Conservation (phyloP, 1,140 invertebrate genomes). For the Lanistes nyassanus region DNA sequence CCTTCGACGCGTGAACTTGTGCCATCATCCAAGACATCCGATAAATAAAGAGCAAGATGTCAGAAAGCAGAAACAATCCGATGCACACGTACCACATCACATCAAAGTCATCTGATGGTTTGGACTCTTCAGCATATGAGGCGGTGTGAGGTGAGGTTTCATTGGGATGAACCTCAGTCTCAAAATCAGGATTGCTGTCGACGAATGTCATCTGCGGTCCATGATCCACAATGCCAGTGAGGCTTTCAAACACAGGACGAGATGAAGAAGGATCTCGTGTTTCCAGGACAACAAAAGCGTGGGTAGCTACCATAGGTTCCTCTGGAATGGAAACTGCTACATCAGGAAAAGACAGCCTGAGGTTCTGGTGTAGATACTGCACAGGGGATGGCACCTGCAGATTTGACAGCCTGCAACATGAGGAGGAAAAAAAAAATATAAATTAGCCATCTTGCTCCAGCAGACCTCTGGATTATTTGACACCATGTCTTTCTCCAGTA, state of each 20-base stretch:
- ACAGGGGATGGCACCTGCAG: conserved; percentile 17
- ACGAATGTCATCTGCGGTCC: too few relatives aligned
- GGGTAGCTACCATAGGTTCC: conserved; percentile 16
- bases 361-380: conserved; percentile 1
- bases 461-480: too few relatives aligned
- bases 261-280: background rate
- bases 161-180: background rate
- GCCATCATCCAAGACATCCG: conserved; percentile 49
- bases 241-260: too few relatives aligned
- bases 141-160: background rate
- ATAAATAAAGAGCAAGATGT: conserved; percentile 47
- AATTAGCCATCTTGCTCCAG: too few relatives aligned
- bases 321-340: background rate
- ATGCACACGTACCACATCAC: conserved; percentile 40
- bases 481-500: too few relatives aligned
- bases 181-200: too few relatives aligned
- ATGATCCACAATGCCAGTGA: too few relatives aligned
- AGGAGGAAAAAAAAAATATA: background rate
- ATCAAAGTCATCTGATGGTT: background rate
- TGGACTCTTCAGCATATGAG: background rate
- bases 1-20: conserved; percentile 37
- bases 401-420: background rate
- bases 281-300: conserved; percentile 18
- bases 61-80: conserved; percentile 49
- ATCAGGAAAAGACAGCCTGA: background rate